These are phyloP conservation scores for Echinometra lucunter DNA, from an alignment of 53 echinoderm and acorn worm species.

Conservation along the genomic window DNA sequence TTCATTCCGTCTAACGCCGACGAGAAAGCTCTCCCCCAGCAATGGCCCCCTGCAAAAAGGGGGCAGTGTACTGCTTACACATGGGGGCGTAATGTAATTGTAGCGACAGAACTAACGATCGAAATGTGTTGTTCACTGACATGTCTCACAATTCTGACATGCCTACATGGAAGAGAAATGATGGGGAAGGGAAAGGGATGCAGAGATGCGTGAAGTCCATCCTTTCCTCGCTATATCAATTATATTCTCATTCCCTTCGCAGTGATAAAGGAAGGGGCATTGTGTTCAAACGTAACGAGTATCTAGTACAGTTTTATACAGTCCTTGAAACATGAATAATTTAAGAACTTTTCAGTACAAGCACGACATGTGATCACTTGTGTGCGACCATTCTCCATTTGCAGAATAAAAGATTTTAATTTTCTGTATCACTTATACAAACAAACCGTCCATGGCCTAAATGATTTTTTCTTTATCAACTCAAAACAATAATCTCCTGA, in stretches of 20 bases:
- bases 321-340: background rate
- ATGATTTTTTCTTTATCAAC: slow-evolving; percentile 52
- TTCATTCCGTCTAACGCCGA: slow-evolving; percentile 10
- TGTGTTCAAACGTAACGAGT: background rate
- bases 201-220: slow-evolving; percentile 21
- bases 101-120: slow-evolving; percentile 56
- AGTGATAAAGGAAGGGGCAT: background rate
- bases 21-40: background rate
- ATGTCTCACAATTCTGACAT: slow-evolving; percentile 33
- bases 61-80: slow-evolving; percentile 47
- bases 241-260: background rate
- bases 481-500: slow-evolving; percentile 40
- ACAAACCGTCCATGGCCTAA: slow-evolving; percentile 46
- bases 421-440: slow-evolving; percentile 54
- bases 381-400: background rate
- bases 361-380: background rate
- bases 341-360: background rate
- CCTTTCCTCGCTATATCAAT: slow-evolving; percentile 1
- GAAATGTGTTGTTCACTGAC: slow-evolving; percentile 57
- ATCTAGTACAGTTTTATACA: background rate
- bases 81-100: slow-evolving; percentile 55
- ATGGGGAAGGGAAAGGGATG: background rate
- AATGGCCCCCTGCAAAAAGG: slow-evolving; percentile 20
- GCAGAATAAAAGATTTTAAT: background rate
- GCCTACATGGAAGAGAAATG: slow-evolving; percentile 1